Base-by-base conservation (phyloP, 1,140 invertebrate genomes). In the Kradibia gibbosae region DNA sequence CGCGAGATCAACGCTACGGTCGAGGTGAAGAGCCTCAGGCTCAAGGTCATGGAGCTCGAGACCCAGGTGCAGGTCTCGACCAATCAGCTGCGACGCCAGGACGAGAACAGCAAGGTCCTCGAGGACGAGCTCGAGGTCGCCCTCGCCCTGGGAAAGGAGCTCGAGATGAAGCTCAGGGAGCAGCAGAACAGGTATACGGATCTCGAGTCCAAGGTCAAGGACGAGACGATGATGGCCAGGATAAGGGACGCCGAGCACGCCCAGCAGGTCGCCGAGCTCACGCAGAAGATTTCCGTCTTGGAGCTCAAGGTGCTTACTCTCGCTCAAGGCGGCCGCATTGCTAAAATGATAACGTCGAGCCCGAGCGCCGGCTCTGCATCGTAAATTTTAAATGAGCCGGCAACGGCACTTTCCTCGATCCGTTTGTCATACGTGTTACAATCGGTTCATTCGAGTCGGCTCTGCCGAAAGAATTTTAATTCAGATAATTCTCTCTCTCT, bases 1-100 rank as follows among this genome's bases (percentile, higher is more conserved):
- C 92, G 96, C 67, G 98, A 99, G 91, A 97, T 98, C 92, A 97
- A 98, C 87, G 96, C 97, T 4, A 91, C 97, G 0, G 97, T 97
- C 4, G 98, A 99, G 90, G 92, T 99, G 0, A 99, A 99, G 89
- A 98, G 99, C 88, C 92, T 98, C 65, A 94, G 98, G 86, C 94
- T 99, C 11, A 99, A 98, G 91, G 95, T 98, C 0, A 99, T 99
- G 98, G 98, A 99, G 91, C 93, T 99, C n/a, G 98, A 99, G 89
- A 99, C 98, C 2, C 97, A 98, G 90, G 97, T 98, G 53, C 97
- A 99, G 89, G 97, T 99, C 0, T 97, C 96, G 60, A 96, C 96
- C 17, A 99, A 99, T 92, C 98, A 99, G 88, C 92, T 99, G 80
- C 94, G 96, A 39, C 93, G 98, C 42, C 97, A 99, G 91, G 98